Conservation (phyloP, 2,797 vertebrate genomes). For the Podargus strigoides region DNA sequence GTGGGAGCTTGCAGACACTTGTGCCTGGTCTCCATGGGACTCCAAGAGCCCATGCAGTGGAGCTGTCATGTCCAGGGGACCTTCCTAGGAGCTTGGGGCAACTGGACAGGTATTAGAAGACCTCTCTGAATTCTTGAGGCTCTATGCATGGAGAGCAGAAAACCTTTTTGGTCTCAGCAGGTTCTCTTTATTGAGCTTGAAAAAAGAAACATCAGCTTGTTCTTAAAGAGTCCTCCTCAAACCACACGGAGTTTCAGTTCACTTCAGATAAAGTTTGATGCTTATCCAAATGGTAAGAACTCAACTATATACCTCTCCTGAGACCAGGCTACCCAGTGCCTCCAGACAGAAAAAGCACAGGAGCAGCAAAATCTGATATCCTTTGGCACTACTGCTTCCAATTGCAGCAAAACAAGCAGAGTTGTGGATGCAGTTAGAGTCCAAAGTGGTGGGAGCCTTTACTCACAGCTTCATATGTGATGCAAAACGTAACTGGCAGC, state of each 20-base stretch:
- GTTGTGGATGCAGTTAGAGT: no score
- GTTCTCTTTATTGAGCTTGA: not conserved
- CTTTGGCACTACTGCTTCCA: not conserved
- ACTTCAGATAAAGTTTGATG: not conserved
- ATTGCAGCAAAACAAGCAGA: not conserved
- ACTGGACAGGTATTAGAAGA: not conserved
- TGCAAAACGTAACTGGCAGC: not conserved
- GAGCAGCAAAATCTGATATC: slow-evolving; percentile 17
- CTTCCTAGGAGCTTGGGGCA: not conserved
- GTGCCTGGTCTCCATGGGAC: not conserved
- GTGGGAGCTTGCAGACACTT: not conserved
- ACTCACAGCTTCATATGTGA: not conserved
- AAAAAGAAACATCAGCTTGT: not conserved
- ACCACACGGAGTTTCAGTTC: not conserved
- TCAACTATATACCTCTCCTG: not conserved
- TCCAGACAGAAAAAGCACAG: not conserved
- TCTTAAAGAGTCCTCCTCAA: not conserved
- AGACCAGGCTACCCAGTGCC: not conserved
- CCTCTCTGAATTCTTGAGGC: not conserved
- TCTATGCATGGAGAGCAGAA: accelerated
- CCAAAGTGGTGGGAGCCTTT: not conserved
- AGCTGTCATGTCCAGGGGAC: not conserved
- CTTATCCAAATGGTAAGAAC: not conserved
- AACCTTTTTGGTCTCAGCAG: not conserved
- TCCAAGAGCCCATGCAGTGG: not conserved